Percentiles rank a stretch among this genome's conserved stretches.
Conservation (phyloP, 2,113 vertebrate species). For the Cavia aperea region DNA sequence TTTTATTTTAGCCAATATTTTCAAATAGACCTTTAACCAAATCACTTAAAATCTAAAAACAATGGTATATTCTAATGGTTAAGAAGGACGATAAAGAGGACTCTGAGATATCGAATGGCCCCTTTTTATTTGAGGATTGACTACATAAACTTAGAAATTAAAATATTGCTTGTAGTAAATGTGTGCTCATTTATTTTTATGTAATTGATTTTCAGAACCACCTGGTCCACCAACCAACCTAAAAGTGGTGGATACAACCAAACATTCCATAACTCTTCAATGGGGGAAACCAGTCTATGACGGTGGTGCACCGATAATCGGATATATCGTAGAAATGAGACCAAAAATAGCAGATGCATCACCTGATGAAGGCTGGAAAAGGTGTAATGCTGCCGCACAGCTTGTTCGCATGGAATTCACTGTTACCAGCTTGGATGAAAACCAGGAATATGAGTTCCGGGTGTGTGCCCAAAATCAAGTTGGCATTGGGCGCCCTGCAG, state of each 20-base stretch:
- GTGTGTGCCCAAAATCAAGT: slow-evolving; percentile 98
- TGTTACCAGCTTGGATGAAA: slow-evolving; percentile 87
- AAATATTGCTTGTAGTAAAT: background rate
- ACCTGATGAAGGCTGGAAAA: slow-evolving; percentile 92
- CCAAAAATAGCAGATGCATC: slow-evolving; percentile 82
- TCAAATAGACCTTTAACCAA: slow-evolving; percentile 13
- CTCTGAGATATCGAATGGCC: background rate
- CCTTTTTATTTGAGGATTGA: background rate
- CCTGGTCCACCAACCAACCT: slow-evolving; percentile 93
- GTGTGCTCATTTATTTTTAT: slow-evolving; percentile 48
- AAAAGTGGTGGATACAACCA: slow-evolving; percentile 93
- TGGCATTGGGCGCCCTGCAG: slow-evolving; percentile 91
- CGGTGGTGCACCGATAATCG: slow-evolving; percentile 94
- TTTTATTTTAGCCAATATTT: slow-evolving; percentile 27
- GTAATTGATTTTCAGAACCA: slow-evolving; percentile 80
- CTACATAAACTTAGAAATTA: slow-evolving; percentile 19
- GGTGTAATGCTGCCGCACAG: slow-evolving; percentile 94
- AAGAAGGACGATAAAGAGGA: background rate
- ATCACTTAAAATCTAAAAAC: background rate
- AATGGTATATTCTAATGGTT: slow-evolving; percentile 34
- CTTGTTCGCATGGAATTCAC: slow-evolving; percentile 91
- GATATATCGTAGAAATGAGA: slow-evolving; percentile 94
- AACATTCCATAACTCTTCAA: slow-evolving; percentile 84
- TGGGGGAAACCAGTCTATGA: slow-evolving; percentile 95
- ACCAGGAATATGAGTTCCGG: slow-evolving; percentile 91